Base-by-base conservation (phyloP, 2,113 vertebrate genomes). In the Dicaeum eximium region DNA sequence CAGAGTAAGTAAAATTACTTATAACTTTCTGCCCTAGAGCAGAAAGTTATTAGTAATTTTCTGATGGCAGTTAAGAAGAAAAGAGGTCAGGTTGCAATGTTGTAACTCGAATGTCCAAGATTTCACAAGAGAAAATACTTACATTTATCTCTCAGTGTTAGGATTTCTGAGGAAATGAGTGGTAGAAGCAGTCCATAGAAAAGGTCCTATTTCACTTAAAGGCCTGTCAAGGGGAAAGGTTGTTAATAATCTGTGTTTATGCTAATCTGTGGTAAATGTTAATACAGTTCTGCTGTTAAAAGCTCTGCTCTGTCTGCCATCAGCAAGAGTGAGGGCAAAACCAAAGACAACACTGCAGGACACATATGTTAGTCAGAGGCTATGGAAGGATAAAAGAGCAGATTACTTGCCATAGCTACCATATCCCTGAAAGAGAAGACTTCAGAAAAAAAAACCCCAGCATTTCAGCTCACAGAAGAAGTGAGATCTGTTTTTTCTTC, bases 381-480 rank as follows among this genome's bases (percentile, higher is more conserved):
- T 73, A 16, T 2, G 62, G 75, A 56, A 74, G 38, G 64, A 80
- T 80, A 73, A 83, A 75, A 83, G 10, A 94, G 18, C 61, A 90
- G 62, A 88, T 93, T 94, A 93, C 60, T 93, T 86, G 28, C 69
- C 64, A 81, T 48, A 51, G 69, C 80, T 96, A 86, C 82, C 13
- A 2, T 25, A 31, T 38, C 64, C 30, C 45, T 80, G 45, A 83
- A 83, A 84, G 24, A 27, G 21, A 85, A 38, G 5, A 31, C 27
- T 40, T 82, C 4, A 38, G n/a, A 8, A 74, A 64, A 90, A 67
- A 87, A 77, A 72, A 3, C 1, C 15, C 5, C 8, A 54, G 8
- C 40, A 70, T 66, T 88, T 78, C 86, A 67, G 24, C 19, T 67
- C 8, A 11, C 24, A 47, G 58, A 84, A 44, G 17, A 92, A 86